Percentiles rank a stretch among this genome's conserved stretches.
Conservation (phyloP, 2,888 invertebrate species). For the Ennomos erosarius region DNA sequence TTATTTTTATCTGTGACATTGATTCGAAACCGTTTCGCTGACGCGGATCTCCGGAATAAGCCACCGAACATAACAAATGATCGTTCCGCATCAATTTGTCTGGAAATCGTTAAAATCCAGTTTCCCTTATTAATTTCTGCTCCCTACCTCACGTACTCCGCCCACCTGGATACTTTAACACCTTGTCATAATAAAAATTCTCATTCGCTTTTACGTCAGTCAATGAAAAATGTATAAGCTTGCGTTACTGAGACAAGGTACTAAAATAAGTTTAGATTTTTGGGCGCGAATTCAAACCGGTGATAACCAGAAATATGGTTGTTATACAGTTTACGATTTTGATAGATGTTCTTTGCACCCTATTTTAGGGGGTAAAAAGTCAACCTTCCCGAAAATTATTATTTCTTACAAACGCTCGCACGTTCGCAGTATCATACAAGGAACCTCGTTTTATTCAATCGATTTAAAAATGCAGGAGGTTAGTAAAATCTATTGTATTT, state of each 20-base stretch:
- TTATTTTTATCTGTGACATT: neutral
- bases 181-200: slow-evolving; percentile 10
- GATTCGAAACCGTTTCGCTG: slow-evolving; percentile 31
- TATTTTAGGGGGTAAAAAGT: slow-evolving; percentile 44
- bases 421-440: too few species aligned
- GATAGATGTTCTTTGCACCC: slow-evolving; percentile 54
- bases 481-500: too few species aligned
- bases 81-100: slow-evolving; percentile 76
- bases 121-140: slow-evolving; percentile 79
- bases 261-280: neutral
- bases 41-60: slow-evolving; percentile 49
- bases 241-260: slow-evolving; percentile 12
- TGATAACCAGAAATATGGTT: slow-evolving; percentile 63
- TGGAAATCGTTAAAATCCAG: slow-evolving; percentile 76
- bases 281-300: slow-evolving; percentile 48
- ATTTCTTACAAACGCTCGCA: too few species aligned
- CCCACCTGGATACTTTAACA: slow-evolving; percentile 7
- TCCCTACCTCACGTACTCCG: slow-evolving; percentile 45
- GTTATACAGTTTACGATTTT: slow-evolving; percentile 66
- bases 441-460: too few species aligned
- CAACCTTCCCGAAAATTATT: slow-evolving; percentile 16
- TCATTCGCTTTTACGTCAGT: neutral
- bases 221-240: neutral
- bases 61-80: slow-evolving; percentile 69
- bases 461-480: too few species aligned